Percentiles rank a stretch among this genome's conserved stretches.
These are phyloP conservation scores for Ctenoplectra terminalis DNA, from an alignment of 1,140 invertebrate genomes.

Conservation along the genomic window DNA sequence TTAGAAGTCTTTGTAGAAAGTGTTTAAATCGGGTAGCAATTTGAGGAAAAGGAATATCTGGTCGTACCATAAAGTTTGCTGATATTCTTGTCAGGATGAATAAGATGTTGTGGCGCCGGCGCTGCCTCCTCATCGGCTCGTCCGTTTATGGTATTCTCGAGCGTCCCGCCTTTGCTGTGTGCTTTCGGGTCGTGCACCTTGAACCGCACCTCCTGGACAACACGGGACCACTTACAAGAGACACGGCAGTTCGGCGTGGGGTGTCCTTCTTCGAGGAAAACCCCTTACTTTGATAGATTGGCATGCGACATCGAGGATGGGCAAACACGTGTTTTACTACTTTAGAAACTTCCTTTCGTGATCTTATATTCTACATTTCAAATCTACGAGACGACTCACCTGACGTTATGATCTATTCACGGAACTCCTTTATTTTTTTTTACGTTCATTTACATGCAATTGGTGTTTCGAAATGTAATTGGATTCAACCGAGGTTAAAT, in stretches of 20 bases:
- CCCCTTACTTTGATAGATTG: slow-evolving; percentile 73
- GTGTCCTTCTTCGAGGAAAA: slow-evolving; percentile 72
- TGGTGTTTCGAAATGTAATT: slow-evolving; percentile 9
- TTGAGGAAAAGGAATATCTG: not conserved
- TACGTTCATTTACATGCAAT: not conserved
- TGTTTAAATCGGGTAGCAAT: too few relatives aligned
- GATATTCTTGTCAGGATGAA: slow-evolving; percentile 92
- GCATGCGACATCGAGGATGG: slow-evolving; percentile 69
- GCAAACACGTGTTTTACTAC: slow-evolving; percentile 31
- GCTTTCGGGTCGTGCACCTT: slow-evolving; percentile 96
- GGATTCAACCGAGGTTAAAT: not conserved
- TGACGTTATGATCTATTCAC: not conserved
- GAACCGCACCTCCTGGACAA: slow-evolving; percentile 95
- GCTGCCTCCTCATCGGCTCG: slow-evolving; percentile 87
- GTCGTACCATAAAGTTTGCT: slow-evolving; percentile 90
- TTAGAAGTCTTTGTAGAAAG: too few relatives aligned
- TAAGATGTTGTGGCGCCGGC: slow-evolving; percentile 88
- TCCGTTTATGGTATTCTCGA: slow-evolving; percentile 96
- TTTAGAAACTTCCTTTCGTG: not conserved
- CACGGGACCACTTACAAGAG: slow-evolving; percentile 90
- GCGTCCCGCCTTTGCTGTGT: slow-evolving; percentile 94
- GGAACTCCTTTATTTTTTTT: not conserved
- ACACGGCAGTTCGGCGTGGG: slow-evolving; percentile 80
- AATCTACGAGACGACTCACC: not conserved
- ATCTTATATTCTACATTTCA: too few relatives aligned